Base-by-base conservation (phyloP, 2,113 vertebrate genomes). In the Syngnathoides biaculeatus region DNA sequence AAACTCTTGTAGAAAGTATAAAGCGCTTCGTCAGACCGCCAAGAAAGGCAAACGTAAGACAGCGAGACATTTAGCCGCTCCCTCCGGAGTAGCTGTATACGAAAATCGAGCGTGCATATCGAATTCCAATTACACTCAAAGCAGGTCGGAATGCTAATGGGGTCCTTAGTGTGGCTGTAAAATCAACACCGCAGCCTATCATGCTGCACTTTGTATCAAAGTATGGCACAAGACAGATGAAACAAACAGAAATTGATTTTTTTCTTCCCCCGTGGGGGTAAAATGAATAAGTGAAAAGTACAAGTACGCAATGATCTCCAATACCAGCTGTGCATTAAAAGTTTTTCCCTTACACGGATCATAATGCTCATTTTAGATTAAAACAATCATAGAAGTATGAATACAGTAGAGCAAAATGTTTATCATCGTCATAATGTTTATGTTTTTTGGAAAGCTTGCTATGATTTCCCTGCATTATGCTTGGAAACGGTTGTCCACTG, bases 41-140 rank as follows among this genome's bases (percentile, higher is more conserved):
- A 26, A 55, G 52, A 24, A 14, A 24, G 52, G 22, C 22, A 13
- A 55, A 55, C 52, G 12, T 42, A 55, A 55, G 17, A 59, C 20
- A 38, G 56, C 9, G 30, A 35, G 19, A 30, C 56, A n/a, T 61
- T 61, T 61, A 61, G 38, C 19, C 12, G 38, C 39, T 42, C 59
- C 38, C 39, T 61, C n/a, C 39, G 22, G 39, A 22, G 39, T 42
- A 24, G 59, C n/a, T 61, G 39, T 2, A 42, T 61, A 24, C 2
- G 22, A 22, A 42, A 61, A 61, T 61, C 42, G 38, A 61, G 22
- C 39, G 38, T n/a, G 39, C 59, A 61, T 61, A 43, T 43, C 39
- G n/a, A 61, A 42, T 61, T 61, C 42, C 59, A 61, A 61, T 61
- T 61, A 24, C n/a, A 40, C 11, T n/a, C 1, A 42, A 61, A 61